Conservation (phyloP, 2,888 invertebrate genomes). For the Pandemis heparana region DNA sequence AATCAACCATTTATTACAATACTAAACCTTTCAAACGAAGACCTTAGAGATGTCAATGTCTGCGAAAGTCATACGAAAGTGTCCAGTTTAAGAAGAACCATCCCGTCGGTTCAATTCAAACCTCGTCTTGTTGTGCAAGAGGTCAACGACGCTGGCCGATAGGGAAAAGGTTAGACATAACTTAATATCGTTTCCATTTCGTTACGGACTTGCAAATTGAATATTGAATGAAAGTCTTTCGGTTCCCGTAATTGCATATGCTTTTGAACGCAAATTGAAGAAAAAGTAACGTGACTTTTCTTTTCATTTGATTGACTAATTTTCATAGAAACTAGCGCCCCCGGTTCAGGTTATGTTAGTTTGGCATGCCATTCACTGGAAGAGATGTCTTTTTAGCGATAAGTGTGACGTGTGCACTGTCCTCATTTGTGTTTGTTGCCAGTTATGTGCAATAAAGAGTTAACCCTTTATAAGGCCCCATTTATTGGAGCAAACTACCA, state of each 20-base stretch:
- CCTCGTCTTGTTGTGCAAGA: not conserved
- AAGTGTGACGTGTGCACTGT: no score
- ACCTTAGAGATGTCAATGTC: conserved; percentile 40
- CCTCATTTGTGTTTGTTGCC: no score
- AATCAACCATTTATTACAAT: conserved; percentile 39
- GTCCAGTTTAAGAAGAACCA: conserved; percentile 11
- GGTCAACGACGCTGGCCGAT: conserved; percentile 21
- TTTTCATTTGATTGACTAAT: not conserved
- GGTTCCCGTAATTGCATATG: conserved; percentile 4
- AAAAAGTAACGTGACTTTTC: not conserved
- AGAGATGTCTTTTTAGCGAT: no score
- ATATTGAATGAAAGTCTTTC: conserved; percentile 33
- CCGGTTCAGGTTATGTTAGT: not conserved
- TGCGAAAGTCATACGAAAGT: conserved; percentile 33
- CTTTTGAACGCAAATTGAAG: conserved; percentile 14
- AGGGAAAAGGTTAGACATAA: conserved; percentile 37
- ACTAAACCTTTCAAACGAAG: conserved; percentile 36
- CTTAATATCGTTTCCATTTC: conserved; percentile 39
- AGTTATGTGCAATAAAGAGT: no score
- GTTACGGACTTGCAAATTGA: conserved; percentile 41
- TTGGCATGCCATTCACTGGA: not conserved
- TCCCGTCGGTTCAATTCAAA: not conserved
- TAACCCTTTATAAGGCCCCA: no score
- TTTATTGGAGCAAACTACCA: no score
- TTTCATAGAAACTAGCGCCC: not conserved